These are phyloP conservation scores for Phyllostomus discolor DNA, from an alignment of 2,113 vertebrate species.

Conservation along the genomic window DNA sequence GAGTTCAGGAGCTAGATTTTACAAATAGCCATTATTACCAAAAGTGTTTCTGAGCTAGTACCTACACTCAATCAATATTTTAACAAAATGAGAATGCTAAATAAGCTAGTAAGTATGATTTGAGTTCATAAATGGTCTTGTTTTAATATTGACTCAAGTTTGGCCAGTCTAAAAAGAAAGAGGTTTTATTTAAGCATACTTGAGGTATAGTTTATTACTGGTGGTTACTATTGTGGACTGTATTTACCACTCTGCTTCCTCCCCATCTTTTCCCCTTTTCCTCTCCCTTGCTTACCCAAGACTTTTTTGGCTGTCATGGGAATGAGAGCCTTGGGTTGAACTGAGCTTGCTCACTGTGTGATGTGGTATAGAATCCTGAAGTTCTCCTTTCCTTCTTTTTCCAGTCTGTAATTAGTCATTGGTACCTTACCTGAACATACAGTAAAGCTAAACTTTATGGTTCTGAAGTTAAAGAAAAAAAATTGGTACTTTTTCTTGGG, in stretches of 20 bases:
- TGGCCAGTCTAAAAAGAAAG: not conserved
- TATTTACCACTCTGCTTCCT: not conserved
- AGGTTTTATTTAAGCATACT: not conserved
- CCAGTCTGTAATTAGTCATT: not conserved
- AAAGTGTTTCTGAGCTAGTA: not conserved
- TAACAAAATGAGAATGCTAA: not conserved
- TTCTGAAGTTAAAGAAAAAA: constrained; percentile 6
- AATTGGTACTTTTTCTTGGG: not conserved
- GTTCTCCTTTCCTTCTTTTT: not conserved
- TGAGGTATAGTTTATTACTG: not conserved
- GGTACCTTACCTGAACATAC: not conserved
- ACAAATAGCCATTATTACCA: not conserved
- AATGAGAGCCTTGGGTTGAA: not conserved
- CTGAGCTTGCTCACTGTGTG: not conserved
- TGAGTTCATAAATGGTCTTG: not conserved
- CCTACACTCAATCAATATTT: not conserved
- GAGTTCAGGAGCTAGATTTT: constrained; percentile 9
- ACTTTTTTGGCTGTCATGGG: not conserved
- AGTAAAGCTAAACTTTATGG: not conserved
- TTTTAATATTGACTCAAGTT: not conserved
- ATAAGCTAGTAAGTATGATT: not conserved
- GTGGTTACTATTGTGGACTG: not conserved
- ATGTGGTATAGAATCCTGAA: not conserved
- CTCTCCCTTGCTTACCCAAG: not conserved
- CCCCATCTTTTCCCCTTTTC: not conserved